Base-by-base conservation (phyloP, 92 coral and sea anemone genomes). In the Epizoanthus ramosus region DNA sequence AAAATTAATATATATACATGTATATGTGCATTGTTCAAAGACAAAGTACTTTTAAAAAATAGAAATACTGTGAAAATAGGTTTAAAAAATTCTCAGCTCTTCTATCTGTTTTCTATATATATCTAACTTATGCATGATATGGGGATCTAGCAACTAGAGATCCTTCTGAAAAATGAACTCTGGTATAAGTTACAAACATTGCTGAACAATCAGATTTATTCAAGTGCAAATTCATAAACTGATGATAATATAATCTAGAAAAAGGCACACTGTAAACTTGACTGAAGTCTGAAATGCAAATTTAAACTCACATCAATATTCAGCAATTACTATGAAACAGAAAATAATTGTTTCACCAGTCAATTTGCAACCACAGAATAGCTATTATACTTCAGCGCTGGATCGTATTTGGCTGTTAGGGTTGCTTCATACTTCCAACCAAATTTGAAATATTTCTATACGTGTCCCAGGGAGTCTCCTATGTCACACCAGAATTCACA, bases 401-500 rank as follows among this genome's bases (percentile, higher is more conserved):
- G 24, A n/a, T 18, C 28, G 45, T 67, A 31, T 28, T 33, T 64
- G 39, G 14, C 12, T 64, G 69, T 64, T 31, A 8, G 16, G 68
- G 68, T 21, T 64, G 12, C 17, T 25, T 24, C 18, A 24, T 16
- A 64, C 37, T 64, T 24, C 19, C 1, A 25, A 21, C 39, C 14
- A 24, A 64, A 64, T 14, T 67, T 23, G 37, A 21, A 67, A 31
- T 18, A 15, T 3, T 65, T 67, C 54, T 67, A 33, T 65, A 3
- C n/a, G 72, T 16, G 15, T 28, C 39, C 72, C 72, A 67, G 39
- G 54, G 54, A 67, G n/a, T 15, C 39, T 16, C n/a, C 6, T 21
- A 77, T 61, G 35, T 77, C 71, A 77, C 82, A 77, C 82, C 14
- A 63, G 18, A 77, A 37, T 41, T 77, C 82, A 77, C 82, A 61